Evolutionary conservation across 2,797 vertebrate genomes (phyloP), one percentile per base, ranked within the genome.

Genomic region (Gadopsis marmoratus): DNA sequence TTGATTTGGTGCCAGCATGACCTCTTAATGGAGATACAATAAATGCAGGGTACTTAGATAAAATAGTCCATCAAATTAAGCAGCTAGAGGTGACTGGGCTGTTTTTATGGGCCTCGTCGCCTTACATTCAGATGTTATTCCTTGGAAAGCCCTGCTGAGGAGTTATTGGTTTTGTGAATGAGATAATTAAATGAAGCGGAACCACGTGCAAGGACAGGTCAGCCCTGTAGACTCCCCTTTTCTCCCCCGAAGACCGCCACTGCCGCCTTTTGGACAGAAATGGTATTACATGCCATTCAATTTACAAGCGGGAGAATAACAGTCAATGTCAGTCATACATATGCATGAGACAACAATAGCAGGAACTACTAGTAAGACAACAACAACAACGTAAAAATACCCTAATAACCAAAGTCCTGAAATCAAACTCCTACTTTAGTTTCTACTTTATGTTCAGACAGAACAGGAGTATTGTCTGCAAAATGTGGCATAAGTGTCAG

Each of bases 81-180:
- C 45, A 62, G 63, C 55, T 70, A 14, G 67, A 79, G 71, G 29
- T 67, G 59, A 71, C 53, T 64, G 79, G 37, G 48, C n/a, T 51
- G 56, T 64, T 56, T 91, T 88, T 74, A 79, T 69, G 74, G 17
- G 16, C 26, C 47, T 85, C 63, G 11, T 51, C 58, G 65, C 26
- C 23, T 53, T 51, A 45, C n/a, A 45, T 74, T 80, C 26, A 19
- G 19, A 39, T 76, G 54, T 65, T 71, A 63, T 68, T 73, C 62
- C 71, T 68, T 35, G n/a, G 73, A 78, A 71, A 55, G 66, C 16
- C 63, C 75, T 6, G 19, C 59, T 60, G 66, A 64, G 70, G 48
- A 83, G 55, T 85, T 76, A 84, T 63, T 76, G 80, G 16, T 85
- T 91, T 89, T 86, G 76, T 89, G 83, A 91, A 91, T 78, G 87